Base-by-base conservation (phyloP, 2,797 vertebrate genomes). In the Zenarchopterus dispar region DNA sequence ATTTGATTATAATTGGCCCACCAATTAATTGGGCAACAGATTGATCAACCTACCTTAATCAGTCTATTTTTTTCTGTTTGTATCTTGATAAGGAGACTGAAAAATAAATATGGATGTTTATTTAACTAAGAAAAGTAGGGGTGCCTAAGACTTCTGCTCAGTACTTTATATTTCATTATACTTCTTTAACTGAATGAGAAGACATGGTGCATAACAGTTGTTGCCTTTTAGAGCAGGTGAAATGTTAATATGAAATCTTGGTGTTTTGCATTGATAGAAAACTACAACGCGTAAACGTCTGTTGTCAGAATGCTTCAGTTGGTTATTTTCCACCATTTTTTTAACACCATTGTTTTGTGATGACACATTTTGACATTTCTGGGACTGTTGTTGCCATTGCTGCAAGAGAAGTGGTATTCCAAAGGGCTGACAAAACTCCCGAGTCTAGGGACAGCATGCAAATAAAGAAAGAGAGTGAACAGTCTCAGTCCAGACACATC, bases 351-450 rank as follows among this genome's bases (percentile, higher is more conserved):
- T 36, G 46, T 19, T 73, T 74, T 61, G 46, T 71, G 62, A 53
- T 70, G 77, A 72, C 70, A 74, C 8, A 60, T 48, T 60, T 39
- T 26, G 58, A 80, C 44, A 57, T 67, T 71, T 52, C 50, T 50
- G 62, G 33, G 8, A 61, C 36, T 41, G 5, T 3, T 8, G 70
- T 58, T 81, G 70, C 75, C 70, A 74, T n/a, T 56, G 5, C 43
- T 21, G 50, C 22, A n/a, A 73, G 28, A 56, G 41, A 33, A 31
- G 39, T 55, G n/a, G 7, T 6, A 17, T 69, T 57, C 66, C 55
- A 64, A 44, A 59, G 41, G 33, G 60, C 41, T 56, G 64, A 69
- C 23, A 69, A 44, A 51, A 39, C 42, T 68, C 51, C 19, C 16
- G n/a, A 58, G 74, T n/a, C 68, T 33, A 56, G 67, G 75, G 66